These are phyloP conservation scores for Chiloscyllium punctatum DNA, from an alignment of 2,797 vertebrate species.

Conservation along the genomic window DNA sequence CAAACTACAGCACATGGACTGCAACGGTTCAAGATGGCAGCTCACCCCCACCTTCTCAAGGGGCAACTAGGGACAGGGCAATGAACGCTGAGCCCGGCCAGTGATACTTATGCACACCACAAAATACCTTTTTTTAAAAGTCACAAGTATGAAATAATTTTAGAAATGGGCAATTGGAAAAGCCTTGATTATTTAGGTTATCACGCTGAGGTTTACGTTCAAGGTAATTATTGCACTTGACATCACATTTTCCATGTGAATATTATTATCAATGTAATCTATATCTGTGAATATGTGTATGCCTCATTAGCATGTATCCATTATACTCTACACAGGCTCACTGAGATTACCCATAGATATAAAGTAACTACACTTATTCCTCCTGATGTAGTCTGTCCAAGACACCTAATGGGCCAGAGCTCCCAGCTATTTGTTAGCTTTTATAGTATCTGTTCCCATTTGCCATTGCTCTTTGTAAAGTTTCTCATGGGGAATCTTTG, in stretches of 20 bases:
- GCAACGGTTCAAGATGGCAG: no score
- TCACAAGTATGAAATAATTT: not conserved
- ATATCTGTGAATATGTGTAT: not conserved
- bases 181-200: not conserved
- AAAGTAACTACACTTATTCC: not conserved
- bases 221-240: not conserved
- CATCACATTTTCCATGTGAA: not conserved
- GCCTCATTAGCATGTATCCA: not conserved
- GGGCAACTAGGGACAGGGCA: no score
- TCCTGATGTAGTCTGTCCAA: not conserved
- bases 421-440: not conserved
- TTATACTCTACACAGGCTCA: not conserved
- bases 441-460: not conserved
- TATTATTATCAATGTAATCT: no score
- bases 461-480: not conserved
- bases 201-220: no score
- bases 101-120: no score
- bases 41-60: no score
- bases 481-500: not conserved
- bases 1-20: no score
- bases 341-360: not conserved
- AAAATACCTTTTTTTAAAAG: not conserved
- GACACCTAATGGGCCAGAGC: not conserved
- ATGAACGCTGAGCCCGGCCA: no score
- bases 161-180: not conserved